Evolutionary conservation across 2,888 invertebrate species (phyloP).

Genomic region (Aromia moschata): DNA sequence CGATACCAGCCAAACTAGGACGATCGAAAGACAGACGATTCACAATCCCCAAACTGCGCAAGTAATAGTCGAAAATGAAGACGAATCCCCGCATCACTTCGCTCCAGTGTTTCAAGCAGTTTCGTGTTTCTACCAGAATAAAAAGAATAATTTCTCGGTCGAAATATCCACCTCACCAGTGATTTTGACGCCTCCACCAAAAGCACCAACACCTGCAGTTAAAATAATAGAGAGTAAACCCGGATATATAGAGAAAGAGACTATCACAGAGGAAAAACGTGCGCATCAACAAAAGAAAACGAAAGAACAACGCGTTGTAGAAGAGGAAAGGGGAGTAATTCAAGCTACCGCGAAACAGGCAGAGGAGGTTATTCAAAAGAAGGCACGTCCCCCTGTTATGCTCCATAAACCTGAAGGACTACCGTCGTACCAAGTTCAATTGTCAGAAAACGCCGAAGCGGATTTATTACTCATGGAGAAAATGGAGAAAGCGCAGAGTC

Average conservation of each 20-base stretch:
- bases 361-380: constrained; percentile 52
- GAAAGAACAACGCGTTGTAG: constrained; percentile 33
- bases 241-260: constrained; percentile 42
- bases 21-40: constrained; percentile 42
- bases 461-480: constrained; percentile 50
- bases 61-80: constrained; percentile 31
- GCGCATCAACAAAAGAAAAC: constrained; percentile 35
- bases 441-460: constrained; percentile 57
- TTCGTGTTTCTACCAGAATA: constrained; percentile 54
- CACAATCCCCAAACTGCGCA: constrained; percentile 38
- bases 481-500: constrained; percentile 45
- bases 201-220: constrained; percentile 38
- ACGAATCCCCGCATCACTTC: constrained; percentile 28
- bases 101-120: constrained; percentile 54
- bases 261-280: constrained; percentile 47
- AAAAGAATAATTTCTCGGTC: constrained; percentile 52
- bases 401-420: constrained; percentile 72
- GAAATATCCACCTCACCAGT: constrained; percentile 53
- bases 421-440: constrained; percentile 73
- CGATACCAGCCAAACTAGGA: constrained; percentile 40
- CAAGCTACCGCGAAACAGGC: constrained; percentile 48
- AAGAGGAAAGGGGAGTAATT: constrained; percentile 23
- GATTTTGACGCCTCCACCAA: constrained; percentile 44
- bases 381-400: constrained; percentile 48
- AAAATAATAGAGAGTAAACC: constrained; percentile 45